phyloP scores from a whole-genome alignment of 2,113 vertebrate genomes.

The Ranitomeya imitator region DNA sequence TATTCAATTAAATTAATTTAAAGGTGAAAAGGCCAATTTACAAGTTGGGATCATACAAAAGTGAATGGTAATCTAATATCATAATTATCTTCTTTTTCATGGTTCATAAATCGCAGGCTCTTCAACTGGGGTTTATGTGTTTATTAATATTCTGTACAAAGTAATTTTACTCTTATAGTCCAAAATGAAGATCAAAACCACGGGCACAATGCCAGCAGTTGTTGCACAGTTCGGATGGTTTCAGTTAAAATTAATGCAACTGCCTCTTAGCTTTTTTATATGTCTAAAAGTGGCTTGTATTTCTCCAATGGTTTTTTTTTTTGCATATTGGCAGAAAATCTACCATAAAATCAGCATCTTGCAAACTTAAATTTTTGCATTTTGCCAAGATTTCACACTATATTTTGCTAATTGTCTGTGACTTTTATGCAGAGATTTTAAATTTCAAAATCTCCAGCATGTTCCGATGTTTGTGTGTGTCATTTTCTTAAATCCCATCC shows the following conservation, averaged over 20 bases:
- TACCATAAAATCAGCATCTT: too few relatives aligned
- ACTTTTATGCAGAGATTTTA: too few relatives aligned
- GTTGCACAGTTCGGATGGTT: neutral
- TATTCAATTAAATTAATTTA: slow-evolving; percentile 19
- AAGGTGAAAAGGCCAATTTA: slow-evolving; percentile 28
- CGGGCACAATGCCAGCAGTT: slow-evolving; percentile 4
- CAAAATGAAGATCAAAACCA: slow-evolving; percentile 14
- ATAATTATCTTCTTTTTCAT: slow-evolving; percentile 22
- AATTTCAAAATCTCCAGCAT: too few relatives aligned
- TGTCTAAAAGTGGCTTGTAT: too few relatives aligned
- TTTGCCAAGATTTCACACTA: too few relatives aligned
- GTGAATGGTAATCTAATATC: slow-evolving; percentile 24
- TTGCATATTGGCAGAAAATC: too few relatives aligned
- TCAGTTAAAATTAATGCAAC: neutral
- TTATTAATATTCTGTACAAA: slow-evolving; percentile 20
- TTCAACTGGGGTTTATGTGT: slow-evolving; percentile 14
- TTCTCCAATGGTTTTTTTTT: too few relatives aligned
- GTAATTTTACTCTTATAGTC: slow-evolving; percentile 9
- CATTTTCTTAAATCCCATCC: too few relatives aligned
- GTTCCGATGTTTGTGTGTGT: too few relatives aligned
- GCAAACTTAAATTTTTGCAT: too few relatives aligned
- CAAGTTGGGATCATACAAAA: slow-evolving; percentile 28
- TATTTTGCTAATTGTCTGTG: too few relatives aligned
- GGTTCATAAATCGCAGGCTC: neutral
- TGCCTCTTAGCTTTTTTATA: neutral